A percentile compares a stretch with the other conserved stretches of the same genome.
Evolutionary conservation across 2,797 vertebrate species (phyloP).

Genomic region (Limosa lapponica): DNA sequence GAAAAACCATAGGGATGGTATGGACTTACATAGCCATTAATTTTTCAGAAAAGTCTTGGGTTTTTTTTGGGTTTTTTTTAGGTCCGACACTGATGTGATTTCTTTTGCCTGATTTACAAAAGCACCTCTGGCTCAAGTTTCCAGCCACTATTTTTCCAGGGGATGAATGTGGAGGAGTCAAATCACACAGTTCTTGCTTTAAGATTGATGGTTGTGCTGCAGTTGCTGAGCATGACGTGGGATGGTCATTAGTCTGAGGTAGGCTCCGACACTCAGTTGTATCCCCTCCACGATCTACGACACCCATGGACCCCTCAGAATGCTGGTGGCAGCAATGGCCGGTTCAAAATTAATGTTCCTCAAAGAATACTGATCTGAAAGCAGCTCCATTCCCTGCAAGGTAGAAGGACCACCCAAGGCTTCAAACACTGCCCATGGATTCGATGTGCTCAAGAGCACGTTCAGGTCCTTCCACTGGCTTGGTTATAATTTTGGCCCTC

Average conservation of each 20-base stretch:
- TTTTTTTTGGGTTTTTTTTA: background rate
- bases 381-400: background rate
- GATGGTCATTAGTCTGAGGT: background rate
- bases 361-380: background rate
- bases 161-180: background rate
- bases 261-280: background rate
- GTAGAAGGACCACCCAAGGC: background rate
- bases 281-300: rapidly evolving
- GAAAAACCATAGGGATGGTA: background rate
- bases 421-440: background rate
- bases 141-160: background rate
- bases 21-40: background rate
- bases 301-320: background rate
- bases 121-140: background rate
- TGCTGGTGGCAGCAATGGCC: background rate
- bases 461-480: background rate
- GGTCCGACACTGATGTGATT: background rate
- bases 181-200: background rate
- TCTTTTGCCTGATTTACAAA: background rate
- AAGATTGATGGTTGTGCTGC: background rate
- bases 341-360: background rate
- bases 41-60: background rate
- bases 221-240: background rate
- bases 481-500: background rate
- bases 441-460: background rate